Evolutionary conservation across 2,888 invertebrate species (phyloP).

Genomic region (Hirudinaria manillensis): DNA sequence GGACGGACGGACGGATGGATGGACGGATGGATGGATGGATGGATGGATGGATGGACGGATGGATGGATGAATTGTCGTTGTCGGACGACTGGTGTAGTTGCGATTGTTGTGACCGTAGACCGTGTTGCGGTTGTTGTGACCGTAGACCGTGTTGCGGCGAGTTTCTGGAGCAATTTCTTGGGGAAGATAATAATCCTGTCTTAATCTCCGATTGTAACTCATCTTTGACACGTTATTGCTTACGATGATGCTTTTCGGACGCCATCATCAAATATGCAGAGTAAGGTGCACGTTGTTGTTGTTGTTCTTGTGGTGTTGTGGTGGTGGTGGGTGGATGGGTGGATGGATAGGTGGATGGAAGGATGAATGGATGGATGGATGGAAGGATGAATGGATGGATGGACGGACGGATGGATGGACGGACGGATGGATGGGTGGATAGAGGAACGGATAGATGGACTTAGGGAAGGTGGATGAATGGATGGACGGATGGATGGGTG

Average conservation of each 20-base stretch:
- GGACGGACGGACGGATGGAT: too few species aligned
- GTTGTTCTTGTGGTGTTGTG: not conserved
- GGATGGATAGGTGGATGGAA: not conserved
- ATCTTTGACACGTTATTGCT: slow-evolving; percentile 22
- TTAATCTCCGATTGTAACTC: slow-evolving; percentile 16
- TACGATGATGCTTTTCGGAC: not conserved
- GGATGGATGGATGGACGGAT: too few species aligned
- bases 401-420: not conserved
- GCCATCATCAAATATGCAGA: not conserved
- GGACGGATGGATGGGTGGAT: not conserved
- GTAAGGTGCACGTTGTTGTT: not conserved
- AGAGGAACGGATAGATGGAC: not conserved
- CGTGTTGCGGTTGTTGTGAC: too few species aligned
- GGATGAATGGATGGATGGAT: not conserved
- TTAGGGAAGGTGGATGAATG: too few species aligned
- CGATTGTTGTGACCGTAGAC: too few species aligned
- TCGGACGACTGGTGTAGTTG: too few species aligned
- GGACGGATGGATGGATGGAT: too few species aligned
- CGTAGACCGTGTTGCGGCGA: too few species aligned
- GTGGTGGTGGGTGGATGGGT: not conserved
- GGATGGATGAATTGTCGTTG: too few species aligned
- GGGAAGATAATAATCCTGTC: not conserved
- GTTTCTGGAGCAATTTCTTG: too few species aligned
- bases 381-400: not conserved
- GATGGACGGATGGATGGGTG: too few species aligned